Base-by-base conservation (phyloP, 53 echinoderm and acorn worm genomes). In the Pentamera pediparva region DNA sequence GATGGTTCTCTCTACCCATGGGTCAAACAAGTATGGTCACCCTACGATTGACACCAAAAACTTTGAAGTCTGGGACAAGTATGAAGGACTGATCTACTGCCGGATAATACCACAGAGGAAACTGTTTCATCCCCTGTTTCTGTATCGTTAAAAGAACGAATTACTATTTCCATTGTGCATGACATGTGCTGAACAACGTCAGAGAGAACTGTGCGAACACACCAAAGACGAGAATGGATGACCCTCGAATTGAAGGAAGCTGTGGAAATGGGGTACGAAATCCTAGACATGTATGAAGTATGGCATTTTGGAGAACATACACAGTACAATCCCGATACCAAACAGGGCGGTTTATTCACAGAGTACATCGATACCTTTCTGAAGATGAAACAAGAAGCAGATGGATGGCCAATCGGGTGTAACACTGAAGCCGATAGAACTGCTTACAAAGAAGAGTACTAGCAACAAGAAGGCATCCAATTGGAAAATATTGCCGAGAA, bases 381-480 rank as follows among this genome's bases (percentile, higher is more conserved):
- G n/a, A n/a, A n/a, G n/a, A n/a, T n/a, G n/a, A n/a, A n/a, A n/a
- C n/a, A n/a, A n/a, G n/a, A 89, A 65, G 69, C 81, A 1, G 70
- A 70, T 10, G 85, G 81, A 1, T 89, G 89, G 89, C 89, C 4
- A n/a, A n/a, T n/a, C n/a, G n/a, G n/a, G n/a, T n/a, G n/a, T n/a
- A n/a, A n/a, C n/a, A n/a, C n/a, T n/a, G 17, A 84, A 1, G 75
- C 38, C 3, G 69, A 65, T 4, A 32, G 61, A 21, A 21, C 40
- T 0, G 19, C 38, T 1, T 89, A 85, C 60, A 57, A 85, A 20
- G 18, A 73, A 4, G 12, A 27, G 4, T 89, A 81, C 33, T 12
- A 39, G 6, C 59, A 76, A 51, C 80, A 54, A 62, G 86, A 82
- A 41, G 86, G 86, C 2, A 60, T 82, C 15, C 10, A 12, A 6